Base-by-base conservation (phyloP, 2,113 vertebrate species). In the Thomomys bottae region DNA sequence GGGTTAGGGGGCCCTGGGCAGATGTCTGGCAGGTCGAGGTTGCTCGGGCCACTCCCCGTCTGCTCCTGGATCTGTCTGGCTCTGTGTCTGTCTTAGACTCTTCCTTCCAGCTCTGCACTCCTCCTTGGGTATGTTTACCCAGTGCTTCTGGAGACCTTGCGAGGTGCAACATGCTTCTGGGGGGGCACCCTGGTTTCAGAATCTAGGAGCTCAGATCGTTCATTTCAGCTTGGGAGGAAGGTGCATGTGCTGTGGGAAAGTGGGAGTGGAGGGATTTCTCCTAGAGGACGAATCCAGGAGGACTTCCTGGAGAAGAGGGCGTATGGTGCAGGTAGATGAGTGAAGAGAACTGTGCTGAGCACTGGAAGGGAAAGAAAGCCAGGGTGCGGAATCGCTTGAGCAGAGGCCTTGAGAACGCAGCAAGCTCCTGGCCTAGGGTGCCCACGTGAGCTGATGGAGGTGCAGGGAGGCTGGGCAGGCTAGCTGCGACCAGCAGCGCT, bases 401-500 rank as follows among this genome's bases (percentile, higher is more conserved):
- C n/a, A 70, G 17, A 75, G 88, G 2, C 28, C 64, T 83, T 30
- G 66, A 36, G 32, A 24, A 64, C 66, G 54, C 18, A 15, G 72
- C 40, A 30, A 49, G 63, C 18, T 18, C 26, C 14, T 63, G 76
- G 24, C 21, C 68, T 59, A 28, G 38, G n/a, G n/a, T 4, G 21
- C 36, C 67, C 9, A 0, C 2, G 3, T n/a, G 54, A 30, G 57
- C 30, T 12, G 38, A 32, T 9, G 26, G 10, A 14, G 38, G 7
- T 1, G n/a, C 45, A n/a, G 73, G 38, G 23, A 34, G 45, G 54
- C 28, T 49, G 38, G 49, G 28, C 36, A 8, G 3, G 64, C 49
- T 0, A 23, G n/a, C 0, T 0, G 2, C 45, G 10, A 49, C 9
- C 2, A 30, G 2, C 24, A 23, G 21, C 12, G 6, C 30, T 2